A percentile compares a stretch with the other conserved stretches of the same genome.
These are phyloP conservation scores for Sarotherodon lohbergeri DNA, from an alignment of 2,113 vertebrate genomes.

Conservation along the genomic window DNA sequence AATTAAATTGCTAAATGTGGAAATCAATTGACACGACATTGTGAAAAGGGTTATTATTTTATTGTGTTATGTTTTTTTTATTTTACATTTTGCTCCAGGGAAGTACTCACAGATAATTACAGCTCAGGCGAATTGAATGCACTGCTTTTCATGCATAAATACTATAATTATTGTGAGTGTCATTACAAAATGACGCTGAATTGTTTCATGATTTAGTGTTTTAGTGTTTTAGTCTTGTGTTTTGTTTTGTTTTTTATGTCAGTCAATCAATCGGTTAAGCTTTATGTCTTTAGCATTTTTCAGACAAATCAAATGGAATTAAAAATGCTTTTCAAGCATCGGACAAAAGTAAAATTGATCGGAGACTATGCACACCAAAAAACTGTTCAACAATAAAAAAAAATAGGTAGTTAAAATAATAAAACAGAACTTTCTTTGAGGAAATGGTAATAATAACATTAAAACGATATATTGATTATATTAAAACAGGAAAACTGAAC, in stretches of 20 bases:
- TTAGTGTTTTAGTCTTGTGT: neutral
- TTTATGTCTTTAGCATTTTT: neutral
- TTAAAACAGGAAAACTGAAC: neutral
- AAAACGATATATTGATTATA: neutral
- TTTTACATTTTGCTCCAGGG: neutral
- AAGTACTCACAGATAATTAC: neutral
- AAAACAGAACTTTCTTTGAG: neutral
- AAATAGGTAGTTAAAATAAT: neutral
- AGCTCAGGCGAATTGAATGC: neutral
- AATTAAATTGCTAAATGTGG: neutral
- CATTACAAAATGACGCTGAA: neutral
- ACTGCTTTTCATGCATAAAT: neutral
- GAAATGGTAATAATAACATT: neutral
- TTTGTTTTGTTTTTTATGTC: neutral
- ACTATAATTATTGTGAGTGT: neutral
- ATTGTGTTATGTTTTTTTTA: neutral
- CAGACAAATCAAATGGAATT: neutral
- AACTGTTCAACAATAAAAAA: fast-evolving
- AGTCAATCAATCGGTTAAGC: neutral
- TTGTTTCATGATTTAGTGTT: neutral
- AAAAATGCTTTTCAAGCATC: neutral
- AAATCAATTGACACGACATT: neutral
- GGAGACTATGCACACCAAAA: fast-evolving
- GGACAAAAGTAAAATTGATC: neutral
- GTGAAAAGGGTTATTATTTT: neutral